Conservation (phyloP, 2,797 vertebrate genomes). For the Schizopygopsis malacanthus region DNA sequence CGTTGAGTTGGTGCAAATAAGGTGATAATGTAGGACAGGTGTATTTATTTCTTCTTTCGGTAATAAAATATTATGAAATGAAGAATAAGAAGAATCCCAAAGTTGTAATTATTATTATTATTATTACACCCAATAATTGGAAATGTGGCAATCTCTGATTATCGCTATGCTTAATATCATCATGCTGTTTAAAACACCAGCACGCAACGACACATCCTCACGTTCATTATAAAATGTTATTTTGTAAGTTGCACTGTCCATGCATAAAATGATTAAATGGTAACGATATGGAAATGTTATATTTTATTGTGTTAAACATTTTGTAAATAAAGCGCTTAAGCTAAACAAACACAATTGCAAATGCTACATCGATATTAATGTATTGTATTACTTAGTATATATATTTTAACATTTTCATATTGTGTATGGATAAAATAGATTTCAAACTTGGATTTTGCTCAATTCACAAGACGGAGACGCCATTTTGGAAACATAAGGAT, state of each 20-base stretch:
- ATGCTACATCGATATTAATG: constrained; percentile 53
- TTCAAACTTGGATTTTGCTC: neutral
- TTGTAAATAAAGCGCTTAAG: constrained; percentile 90
- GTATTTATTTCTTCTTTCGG: constrained; percentile 72
- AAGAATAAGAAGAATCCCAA: constrained; percentile 56
- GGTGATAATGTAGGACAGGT: constrained; percentile 88
- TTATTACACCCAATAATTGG: neutral
- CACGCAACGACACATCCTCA: constrained; percentile 79
- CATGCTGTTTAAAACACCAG: constrained; percentile 66
- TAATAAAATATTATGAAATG: constrained; percentile 68
- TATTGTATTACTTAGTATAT: neutral
- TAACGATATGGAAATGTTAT: constrained; percentile 87
- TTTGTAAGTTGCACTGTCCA: constrained; percentile 74
- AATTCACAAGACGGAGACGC: constrained; percentile 43
- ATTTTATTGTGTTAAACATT: constrained; percentile 90
- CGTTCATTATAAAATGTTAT: constrained; percentile 74
- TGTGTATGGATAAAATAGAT: constrained; percentile 12
- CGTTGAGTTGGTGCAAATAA: constrained; percentile 81
- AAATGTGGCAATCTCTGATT: constrained; percentile 59
- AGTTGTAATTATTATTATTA: constrained; percentile 17
- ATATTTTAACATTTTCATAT: neutral
- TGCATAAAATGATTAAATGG: constrained; percentile 81
- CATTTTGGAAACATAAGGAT: constrained; percentile 60
- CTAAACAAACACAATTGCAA: constrained; percentile 60
- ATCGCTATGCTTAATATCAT: constrained; percentile 31